Base-by-base conservation (phyloP, 2,797 vertebrate genomes). In the Onychomys torridus region DNA sequence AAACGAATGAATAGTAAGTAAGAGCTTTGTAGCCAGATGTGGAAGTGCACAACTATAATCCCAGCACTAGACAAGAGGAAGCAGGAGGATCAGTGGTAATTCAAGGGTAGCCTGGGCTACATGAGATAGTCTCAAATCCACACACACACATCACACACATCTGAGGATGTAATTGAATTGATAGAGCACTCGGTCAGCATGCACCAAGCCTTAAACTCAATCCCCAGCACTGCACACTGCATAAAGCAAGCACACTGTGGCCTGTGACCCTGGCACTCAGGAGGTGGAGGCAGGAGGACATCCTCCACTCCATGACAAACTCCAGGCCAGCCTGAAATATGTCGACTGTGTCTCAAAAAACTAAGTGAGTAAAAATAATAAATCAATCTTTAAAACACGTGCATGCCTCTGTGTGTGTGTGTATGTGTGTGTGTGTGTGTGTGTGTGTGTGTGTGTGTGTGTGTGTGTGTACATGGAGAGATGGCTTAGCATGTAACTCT, bases 391-490 rank as follows among this genome's bases (percentile, higher is more conserved):
- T 67, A 67, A 55, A 87, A 55, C 17, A 37, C n/a, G n/a, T n/a
- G n/a, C n/a, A n/a, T n/a, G n/a, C n/a, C n/a, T n/a, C 34, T 11
- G 2, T 19, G 6, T 63, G 59, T 0, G 17, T 17, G 5, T 14
- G 61, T 0, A 1, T 19, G 21, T 11, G 1, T 5, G 46, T 11
- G 2, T 19, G 6, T 63, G 59, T 0, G 17, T 17, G 5, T 14
- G 61, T 0, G 3, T 19, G 21, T 11, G 1, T 5, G 5, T 19
- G 46, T 11, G 2, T 19, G 6, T 63, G 59, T 0, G 17, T 17
- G 5, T 14, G 61, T 0, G 3, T 19, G 21, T 11, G 1, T 5
- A 2, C 32, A 59, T 6, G 57, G 9, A 34, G 29, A 86, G 83
- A 86, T 52, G 43, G 21, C 34, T 85, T 13, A 86, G 83, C 21